Percentiles rank a stretch among this genome's conserved stretches.
Evolutionary conservation across 1,140 invertebrate species (phyloP).

Genomic region (Conus betulinus): DNA sequence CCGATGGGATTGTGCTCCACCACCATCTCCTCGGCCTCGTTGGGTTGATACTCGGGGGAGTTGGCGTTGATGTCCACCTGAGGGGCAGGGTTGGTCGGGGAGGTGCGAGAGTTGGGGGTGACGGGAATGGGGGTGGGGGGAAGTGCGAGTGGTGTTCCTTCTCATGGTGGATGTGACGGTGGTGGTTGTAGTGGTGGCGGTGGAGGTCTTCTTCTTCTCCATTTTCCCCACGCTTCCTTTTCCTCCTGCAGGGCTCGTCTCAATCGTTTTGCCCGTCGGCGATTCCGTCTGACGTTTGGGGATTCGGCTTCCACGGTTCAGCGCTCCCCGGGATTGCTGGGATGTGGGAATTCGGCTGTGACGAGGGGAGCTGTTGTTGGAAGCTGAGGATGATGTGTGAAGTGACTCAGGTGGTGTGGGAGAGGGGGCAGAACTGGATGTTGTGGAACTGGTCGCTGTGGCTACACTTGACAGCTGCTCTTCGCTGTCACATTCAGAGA

Average conservation of each 20-base stretch:
- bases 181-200: neutral
- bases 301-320: neutral
- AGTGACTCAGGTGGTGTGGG: slow-evolving; percentile 1
- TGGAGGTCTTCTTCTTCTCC: neutral
- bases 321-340: neutral
- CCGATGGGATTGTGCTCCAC: slow-evolving; percentile 21
- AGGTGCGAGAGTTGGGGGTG: neutral
- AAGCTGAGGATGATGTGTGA: neutral
- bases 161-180: too few relatives aligned
- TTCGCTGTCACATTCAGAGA: neutral
- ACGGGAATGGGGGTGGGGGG: neutral
- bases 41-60: slow-evolving; percentile 37
- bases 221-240: neutral
- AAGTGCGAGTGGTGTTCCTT: neutral
- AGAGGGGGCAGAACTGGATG: neutral
- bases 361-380: slow-evolving; percentile 11
- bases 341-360: neutral
- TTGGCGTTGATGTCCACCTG: slow-evolving; percentile 45
- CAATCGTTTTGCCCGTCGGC: neutral
- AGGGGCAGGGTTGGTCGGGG: neutral
- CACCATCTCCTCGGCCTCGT: neutral
- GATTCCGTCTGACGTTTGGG: slow-evolving; percentile 1
- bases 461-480: neutral
- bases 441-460: neutral
- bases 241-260: neutral